These are phyloP conservation scores for Uria lomvia DNA, from an alignment of 2,113 vertebrate species.

Conservation along the genomic window DNA sequence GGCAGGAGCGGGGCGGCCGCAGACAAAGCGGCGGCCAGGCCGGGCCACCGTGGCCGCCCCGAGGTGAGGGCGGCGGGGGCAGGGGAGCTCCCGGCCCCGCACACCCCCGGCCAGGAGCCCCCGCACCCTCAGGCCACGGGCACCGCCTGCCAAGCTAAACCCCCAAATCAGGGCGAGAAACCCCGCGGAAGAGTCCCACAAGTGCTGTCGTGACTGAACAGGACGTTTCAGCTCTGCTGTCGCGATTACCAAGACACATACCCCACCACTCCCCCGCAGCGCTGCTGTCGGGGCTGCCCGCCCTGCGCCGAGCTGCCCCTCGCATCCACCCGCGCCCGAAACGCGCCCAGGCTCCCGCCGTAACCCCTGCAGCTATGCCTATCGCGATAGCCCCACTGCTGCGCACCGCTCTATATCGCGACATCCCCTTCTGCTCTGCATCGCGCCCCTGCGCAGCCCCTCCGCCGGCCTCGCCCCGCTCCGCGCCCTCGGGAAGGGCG, in stretches of 20 bases:
- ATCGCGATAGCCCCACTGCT: background rate
- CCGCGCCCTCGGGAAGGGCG: background rate
- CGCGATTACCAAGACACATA: background rate
- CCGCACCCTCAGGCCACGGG: background rate
- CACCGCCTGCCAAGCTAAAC: background rate
- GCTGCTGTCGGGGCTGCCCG: background rate
- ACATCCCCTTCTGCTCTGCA: background rate
- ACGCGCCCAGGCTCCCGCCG: background rate
- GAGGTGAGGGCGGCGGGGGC: background rate
- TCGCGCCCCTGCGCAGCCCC: background rate
- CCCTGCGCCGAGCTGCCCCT: background rate
- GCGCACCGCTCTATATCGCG: background rate
- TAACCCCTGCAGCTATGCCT: background rate
- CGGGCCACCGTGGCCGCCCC: background rate
- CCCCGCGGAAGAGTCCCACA: background rate
- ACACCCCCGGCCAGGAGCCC: rapidly evolving
- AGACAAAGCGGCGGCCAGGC: background rate
- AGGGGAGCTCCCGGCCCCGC: background rate
- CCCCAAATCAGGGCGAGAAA: background rate
- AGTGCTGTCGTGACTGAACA: background rate
- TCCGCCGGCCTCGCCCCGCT: background rate
- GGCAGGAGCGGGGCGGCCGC: background rate
- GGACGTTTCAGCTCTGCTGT: background rate
- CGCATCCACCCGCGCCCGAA: background rate
- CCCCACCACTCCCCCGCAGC: background rate